Conservation (phyloP, 2,113 vertebrate genomes). For the Vulpes ferrilata region DNA sequence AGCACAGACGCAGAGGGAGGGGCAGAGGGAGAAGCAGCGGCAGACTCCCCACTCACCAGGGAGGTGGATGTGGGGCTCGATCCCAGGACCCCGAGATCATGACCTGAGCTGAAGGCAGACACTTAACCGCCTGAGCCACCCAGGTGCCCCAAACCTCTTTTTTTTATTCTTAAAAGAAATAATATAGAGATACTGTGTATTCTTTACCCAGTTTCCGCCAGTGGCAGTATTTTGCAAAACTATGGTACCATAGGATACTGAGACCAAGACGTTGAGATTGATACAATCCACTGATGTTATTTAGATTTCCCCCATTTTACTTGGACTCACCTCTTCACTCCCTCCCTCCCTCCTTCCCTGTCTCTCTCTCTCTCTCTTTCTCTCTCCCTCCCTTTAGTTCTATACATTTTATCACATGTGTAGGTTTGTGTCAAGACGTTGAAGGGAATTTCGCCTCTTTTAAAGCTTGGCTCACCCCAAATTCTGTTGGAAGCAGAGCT, state of each 20-base stretch:
- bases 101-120: neutral
- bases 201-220: neutral
- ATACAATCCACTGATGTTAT: neutral
- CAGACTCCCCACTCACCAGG: neutral
- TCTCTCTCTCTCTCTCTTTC: too few relatives aligned
- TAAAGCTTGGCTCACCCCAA: neutral
- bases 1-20: neutral
- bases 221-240: neutral
- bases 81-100: neutral
- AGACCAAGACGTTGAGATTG: neutral
- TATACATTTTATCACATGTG: neutral
- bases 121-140: neutral
- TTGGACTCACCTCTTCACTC: neutral
- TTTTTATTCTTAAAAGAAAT: neutral
- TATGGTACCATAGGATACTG: neutral
- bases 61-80: neutral
- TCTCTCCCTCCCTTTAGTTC: neutral
- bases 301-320: neutral
- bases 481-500: neutral
- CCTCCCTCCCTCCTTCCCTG: too few relatives aligned
- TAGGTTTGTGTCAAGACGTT: neutral
- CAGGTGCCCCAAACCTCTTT: neutral
- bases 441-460: neutral
- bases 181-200: neutral
- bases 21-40: neutral